Base-by-base conservation (phyloP, 2,797 vertebrate species). In the Okamejei kenojei region DNA sequence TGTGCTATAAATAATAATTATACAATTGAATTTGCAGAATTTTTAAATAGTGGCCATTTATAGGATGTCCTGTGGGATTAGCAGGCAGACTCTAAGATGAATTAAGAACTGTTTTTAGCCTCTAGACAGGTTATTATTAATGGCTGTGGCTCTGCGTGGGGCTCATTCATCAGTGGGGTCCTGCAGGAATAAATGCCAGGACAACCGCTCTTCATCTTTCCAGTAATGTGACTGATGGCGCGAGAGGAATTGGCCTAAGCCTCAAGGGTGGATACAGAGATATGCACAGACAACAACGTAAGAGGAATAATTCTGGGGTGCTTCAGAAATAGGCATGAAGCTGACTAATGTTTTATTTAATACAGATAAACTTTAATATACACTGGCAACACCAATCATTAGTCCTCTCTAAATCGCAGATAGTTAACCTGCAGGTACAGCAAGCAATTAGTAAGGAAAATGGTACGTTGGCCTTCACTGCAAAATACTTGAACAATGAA, bases 121-220 rank as follows among this genome's bases (percentile, higher is more conserved):
- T 35, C 17, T 68, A 68, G 84, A 88, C 61, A 88, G 63, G n/a
- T 68, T 21, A 13, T 88, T 88, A 88, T 88, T 88, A 65, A 88
- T 88, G 61, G 84, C 23, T 65, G 63, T 68, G 84, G 17, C 21
- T 68, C n/a, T 68, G 63, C n/a, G 21, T 68, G n/a, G 61, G 13
- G 35, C 63, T 68, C 61, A 68, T 35, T 88, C n/a, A 65, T 88
- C 32, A 32, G 17, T 23, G n/a, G 61, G 32, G 63, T 88, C 84
- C 61, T 35, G 63, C 17, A 68, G 84, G 84, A 88, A 88, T 88
- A 88, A 65, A 35, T 65, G 29, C 35, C 61, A 88, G 19, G 84
- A 7, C 26, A 88, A 63, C 68, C 63, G n/a, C n/a, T 88, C 84
- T 88, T 88, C 84, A 65, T 88, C 63, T 68, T 88, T 88, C 35